Conservation (phyloP, 1,140 invertebrate genomes). For the Scaptodrosophila lebanonensis region DNA sequence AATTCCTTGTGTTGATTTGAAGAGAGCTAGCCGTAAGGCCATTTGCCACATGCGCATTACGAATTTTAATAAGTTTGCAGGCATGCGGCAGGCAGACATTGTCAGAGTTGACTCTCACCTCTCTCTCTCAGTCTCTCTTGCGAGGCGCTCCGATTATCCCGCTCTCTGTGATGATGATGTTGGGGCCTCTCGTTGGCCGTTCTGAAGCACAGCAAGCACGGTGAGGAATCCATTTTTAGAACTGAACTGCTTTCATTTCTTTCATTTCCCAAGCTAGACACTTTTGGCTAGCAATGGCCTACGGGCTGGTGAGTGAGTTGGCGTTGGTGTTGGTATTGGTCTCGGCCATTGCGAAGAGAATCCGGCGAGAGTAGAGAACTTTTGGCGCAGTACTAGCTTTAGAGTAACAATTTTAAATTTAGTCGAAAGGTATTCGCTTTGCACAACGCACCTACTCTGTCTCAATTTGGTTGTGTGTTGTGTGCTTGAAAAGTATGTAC, state of each 20-base stretch:
- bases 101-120: no score
- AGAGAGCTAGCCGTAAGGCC: background rate
- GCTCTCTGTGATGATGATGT: no score
- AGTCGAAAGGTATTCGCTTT: conserved; percentile 50
- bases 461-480: conserved; percentile 22
- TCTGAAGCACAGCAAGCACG: no score
- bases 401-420: conserved; percentile 42
- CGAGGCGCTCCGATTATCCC: no score
- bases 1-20: conserved; percentile 5
- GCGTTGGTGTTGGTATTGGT: conserved; percentile 9
- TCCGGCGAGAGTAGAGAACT: background rate
- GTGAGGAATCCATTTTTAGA: conserved; percentile 55
- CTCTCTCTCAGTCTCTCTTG: no score
- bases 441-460: conserved; percentile 37
- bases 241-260: conserved; percentile 19
- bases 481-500: conserved; percentile 23
- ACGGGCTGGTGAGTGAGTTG: conserved; percentile 5
- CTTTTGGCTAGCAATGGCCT: conserved; percentile 4
- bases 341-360: no score
- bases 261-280: conserved; percentile 19
- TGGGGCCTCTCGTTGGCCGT: background rate
- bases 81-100: no score
- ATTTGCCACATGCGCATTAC: conserved; percentile 42
- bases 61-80: conserved; percentile 42
- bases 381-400: conserved; percentile 4